Percentiles rank a stretch among this genome's conserved stretches.
Conservation (phyloP, 2,113 vertebrate species). For the Albula goreensis region DNA sequence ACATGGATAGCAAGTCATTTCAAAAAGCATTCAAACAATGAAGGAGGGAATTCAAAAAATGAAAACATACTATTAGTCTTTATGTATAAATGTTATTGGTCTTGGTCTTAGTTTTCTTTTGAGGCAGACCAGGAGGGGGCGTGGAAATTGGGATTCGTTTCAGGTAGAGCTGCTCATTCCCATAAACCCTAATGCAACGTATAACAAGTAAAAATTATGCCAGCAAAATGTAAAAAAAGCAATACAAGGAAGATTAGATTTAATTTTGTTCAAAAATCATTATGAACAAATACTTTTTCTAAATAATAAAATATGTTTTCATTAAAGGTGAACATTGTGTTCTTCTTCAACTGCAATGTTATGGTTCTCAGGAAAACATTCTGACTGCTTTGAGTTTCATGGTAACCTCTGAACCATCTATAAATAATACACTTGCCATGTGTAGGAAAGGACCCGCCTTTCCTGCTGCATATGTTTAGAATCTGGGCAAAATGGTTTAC, state of each 20-base stretch:
- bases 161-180: no score
- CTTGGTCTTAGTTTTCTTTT: no score
- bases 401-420: neutral
- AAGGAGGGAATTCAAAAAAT: no score
- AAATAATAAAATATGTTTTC: neutral
- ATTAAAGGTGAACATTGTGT: neutral
- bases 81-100: no score
- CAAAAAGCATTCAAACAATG: no score
- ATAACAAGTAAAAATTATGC: neutral
- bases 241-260: neutral
- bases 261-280: neutral
- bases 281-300: neutral
- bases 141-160: no score
- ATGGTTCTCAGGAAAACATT: neutral
- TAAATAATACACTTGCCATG: neutral
- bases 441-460: neutral
- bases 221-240: slow-evolving; percentile 39
- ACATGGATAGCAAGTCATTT: no score
- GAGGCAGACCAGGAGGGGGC: no score
- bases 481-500: neutral
- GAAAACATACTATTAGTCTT: no score
- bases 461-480: neutral
- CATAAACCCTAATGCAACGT: no score
- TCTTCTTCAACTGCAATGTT: neutral
- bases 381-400: neutral